Percentiles rank a stretch among this genome's conserved stretches.
Conservation (phyloP, 2,888 invertebrate genomes). For the Cyclophora albipunctata region DNA sequence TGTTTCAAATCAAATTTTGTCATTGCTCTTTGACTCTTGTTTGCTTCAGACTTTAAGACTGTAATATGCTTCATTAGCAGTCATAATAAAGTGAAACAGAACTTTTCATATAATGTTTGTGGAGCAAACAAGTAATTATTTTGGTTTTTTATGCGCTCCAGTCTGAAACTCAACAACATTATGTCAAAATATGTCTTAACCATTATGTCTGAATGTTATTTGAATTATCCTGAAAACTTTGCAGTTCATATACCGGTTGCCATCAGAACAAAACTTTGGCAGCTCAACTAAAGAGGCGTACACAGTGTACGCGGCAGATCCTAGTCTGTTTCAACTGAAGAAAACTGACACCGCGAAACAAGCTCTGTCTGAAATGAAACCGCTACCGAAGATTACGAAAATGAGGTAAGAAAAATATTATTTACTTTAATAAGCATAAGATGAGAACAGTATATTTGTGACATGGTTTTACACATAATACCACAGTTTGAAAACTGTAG, state of each 20-base stretch:
- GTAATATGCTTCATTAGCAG: background rate
- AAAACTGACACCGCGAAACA: slow-evolving; percentile 49
- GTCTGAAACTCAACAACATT: no score
- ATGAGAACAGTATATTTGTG: no score
- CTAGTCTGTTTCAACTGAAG: slow-evolving; percentile 81
- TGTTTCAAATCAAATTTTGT: no score
- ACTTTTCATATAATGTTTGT: no score
- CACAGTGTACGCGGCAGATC: slow-evolving; percentile 89
- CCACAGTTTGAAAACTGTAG: no score
- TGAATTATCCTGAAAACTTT: background rate
- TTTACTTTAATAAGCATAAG: no score
- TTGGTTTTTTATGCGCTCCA: no score
- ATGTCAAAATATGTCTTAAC: no score
- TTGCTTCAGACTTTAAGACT: background rate
- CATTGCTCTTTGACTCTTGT: slow-evolving; percentile 11
- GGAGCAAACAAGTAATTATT: no score
- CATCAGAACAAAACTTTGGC: slow-evolving; percentile 82
- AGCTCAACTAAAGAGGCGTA: slow-evolving; percentile 82
- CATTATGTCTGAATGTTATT: no score
- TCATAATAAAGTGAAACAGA: no score
- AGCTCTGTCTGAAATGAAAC: slow-evolving; percentile 61
- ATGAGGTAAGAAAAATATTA: slow-evolving; percentile 62
- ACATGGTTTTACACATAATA: no score
- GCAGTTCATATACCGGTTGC: slow-evolving; percentile 87
- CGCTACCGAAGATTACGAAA: slow-evolving; percentile 74